phyloP scores from a whole-genome alignment of 1,140 invertebrate species.

The Drosophila arawakana region DNA sequence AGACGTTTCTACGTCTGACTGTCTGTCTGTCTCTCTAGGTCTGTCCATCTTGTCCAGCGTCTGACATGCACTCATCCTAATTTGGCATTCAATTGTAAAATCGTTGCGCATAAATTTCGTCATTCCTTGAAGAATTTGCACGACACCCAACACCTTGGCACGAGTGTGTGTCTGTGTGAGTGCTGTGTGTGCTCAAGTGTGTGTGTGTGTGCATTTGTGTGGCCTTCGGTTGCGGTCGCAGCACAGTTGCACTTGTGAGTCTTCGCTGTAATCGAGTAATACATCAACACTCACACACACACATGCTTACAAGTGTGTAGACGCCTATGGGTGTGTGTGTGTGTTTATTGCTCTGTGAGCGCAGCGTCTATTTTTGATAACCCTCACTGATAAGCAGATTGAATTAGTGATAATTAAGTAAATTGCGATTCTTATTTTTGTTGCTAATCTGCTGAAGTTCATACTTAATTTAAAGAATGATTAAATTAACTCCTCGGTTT shows the following conservation, averaged over 20 bases:
- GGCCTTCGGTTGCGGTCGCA: constrained; percentile 74
- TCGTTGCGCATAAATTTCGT: constrained; percentile 72
- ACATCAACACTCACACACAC: background rate
- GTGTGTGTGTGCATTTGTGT: constrained; percentile 19
- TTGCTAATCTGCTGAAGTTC: background rate
- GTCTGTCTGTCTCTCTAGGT: too few species aligned
- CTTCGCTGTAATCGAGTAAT: constrained; percentile 55
- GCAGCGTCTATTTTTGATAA: constrained; percentile 5
- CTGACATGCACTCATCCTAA: constrained; percentile 49
- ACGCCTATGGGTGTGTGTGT: background rate
- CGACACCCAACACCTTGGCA: constrained; percentile 33
- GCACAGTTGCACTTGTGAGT: constrained; percentile 67
- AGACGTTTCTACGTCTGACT: constrained; percentile 15
- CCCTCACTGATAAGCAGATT: constrained; percentile 32
- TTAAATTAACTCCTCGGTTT: too few species aligned
- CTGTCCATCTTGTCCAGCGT: constrained; percentile 23
- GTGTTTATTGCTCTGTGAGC: background rate
- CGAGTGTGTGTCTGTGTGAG: background rate
- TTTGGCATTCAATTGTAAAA: constrained; percentile 78
- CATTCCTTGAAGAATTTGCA: constrained; percentile 66
- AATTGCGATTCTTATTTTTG: constrained; percentile 19
- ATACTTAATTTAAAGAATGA: too few species aligned
- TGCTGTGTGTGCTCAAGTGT: background rate
- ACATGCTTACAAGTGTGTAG: constrained; percentile 1
- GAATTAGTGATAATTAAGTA: constrained; percentile 12